A percentile compares a stretch with the other conserved stretches of the same genome.
Evolutionary conservation across 2,888 invertebrate genomes (phyloP).

Genomic region (Malthinus flaveolus): DNA sequence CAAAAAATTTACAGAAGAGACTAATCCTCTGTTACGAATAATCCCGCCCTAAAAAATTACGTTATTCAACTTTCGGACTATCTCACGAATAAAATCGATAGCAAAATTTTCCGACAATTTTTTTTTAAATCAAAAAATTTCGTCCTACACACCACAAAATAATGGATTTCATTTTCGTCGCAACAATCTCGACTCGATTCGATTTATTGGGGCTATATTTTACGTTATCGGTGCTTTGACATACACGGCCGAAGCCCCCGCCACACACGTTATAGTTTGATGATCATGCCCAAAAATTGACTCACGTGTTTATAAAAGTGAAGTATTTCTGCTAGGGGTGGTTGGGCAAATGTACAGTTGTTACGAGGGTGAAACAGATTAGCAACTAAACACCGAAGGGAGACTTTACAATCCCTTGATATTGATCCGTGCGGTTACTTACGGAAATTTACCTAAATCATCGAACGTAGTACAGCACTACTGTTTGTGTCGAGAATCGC

Average conservation of each 20-base stretch:
- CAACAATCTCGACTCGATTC: no score
- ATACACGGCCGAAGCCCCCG: conserved; percentile 18
- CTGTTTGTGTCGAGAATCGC: conserved; percentile 8
- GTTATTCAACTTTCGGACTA: no score
- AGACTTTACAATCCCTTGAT: conserved; percentile 37
- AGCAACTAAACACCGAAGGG: conserved; percentile 37
- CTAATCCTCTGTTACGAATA: background rate
- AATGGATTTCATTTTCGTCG: no score
- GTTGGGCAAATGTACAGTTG: conserved; percentile 37
- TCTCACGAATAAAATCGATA: no score
- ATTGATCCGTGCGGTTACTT: conserved; percentile 33
- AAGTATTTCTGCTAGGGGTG: conserved; percentile 27
- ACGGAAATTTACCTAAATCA: conserved; percentile 31
- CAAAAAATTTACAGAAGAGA: background rate
- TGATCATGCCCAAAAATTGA: conserved; percentile 22
- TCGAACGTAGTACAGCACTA: conserved; percentile 16
- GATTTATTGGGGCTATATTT: background rate
- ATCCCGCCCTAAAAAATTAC: no score
- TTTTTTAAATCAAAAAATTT: background rate
- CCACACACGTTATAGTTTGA: background rate
- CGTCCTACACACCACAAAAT: no score
- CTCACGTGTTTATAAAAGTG: conserved; percentile 31
- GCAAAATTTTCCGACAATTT: no score
- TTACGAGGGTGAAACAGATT: conserved; percentile 37
- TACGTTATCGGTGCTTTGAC: conserved; percentile 25